Evolutionary conservation across 64 coral and sea anemone genomes (phyloP), one percentile per base, ranked within the genome.

Genomic region (Porites lutea): DNA sequence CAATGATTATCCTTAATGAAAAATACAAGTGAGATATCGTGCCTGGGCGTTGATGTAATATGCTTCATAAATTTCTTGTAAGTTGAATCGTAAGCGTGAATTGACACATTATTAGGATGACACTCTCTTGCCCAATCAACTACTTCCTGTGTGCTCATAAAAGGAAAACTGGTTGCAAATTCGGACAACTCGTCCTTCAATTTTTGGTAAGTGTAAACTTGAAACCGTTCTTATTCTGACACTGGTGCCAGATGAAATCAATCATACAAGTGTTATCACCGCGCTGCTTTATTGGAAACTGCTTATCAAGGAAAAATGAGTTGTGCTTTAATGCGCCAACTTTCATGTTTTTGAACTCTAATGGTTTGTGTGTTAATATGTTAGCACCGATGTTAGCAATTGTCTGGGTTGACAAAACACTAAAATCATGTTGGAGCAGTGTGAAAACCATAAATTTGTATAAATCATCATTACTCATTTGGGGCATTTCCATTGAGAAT

Each of bases 71-170:
- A 55, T 11, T 55, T 55, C 3, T 11, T 55, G 11, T 55, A 55
- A 8, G 53, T 55, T 0, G 6, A 8, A 55, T 55, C 53, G 3
- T 55, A 55, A 8, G 53, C 53, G 11, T 55, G 53, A 11, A 55
- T 3, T 3, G 53, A 2, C 11, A 55, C 3, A 3, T 55, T 2
- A n/a, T n/a, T n/a, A 5, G 53, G 1, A 3, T 55, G 53, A 55
- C 53, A 55, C 1, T 55, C 0, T 3, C 11, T 55, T 8, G 3
- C 53, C 53, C 53, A 55, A 2, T 55, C 53, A 2, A 55, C 11
- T 2, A 55, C 6, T 49, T 92, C 90, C 11, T 77, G 0, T 50
- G 81, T 92, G 77, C 54, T 92, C 20, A 92, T 92, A 81, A 76
- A 78, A 13, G 59, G 20, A 20, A 5, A 15, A n/a, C 76, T n/a